A percentile compares a stretch with the other conserved stretches of the same genome.
Evolutionary conservation across 2,113 vertebrate species (phyloP).

Genomic region (Deroptyus accipitrinus): DNA sequence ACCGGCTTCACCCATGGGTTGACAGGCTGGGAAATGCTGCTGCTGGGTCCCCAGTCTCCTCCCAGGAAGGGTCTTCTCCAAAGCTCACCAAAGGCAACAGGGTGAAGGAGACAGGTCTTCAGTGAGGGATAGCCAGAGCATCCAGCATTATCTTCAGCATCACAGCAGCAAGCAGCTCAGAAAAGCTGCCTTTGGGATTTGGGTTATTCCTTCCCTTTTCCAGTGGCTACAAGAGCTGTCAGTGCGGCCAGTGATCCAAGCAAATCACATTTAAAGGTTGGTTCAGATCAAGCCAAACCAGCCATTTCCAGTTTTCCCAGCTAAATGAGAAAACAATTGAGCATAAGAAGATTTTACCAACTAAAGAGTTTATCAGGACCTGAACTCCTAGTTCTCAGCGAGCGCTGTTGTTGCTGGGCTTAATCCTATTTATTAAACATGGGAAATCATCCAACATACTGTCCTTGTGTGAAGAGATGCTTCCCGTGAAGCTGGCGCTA

Average conservation of each 20-base stretch:
- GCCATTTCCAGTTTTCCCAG: constrained; percentile 10
- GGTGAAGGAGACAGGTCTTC: background rate
- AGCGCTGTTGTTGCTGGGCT: background rate
- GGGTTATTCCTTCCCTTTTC: background rate
- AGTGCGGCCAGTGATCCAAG: background rate
- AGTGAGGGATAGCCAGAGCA: background rate
- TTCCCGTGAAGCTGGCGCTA: background rate
- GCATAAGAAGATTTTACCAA: constrained; percentile 21
- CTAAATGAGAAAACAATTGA: constrained; percentile 41
- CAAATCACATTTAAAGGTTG: background rate
- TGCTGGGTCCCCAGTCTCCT: background rate
- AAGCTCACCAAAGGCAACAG: background rate
- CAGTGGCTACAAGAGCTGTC: background rate
- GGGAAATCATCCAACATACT: constrained; percentile 1
- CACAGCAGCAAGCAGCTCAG: background rate
- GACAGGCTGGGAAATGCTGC: background rate
- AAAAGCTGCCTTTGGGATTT: background rate
- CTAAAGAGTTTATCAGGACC: constrained; percentile 15
- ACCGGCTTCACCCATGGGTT: background rate
- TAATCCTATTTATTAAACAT: constrained; percentile 17
- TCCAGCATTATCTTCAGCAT: background rate
- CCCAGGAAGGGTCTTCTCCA: background rate
- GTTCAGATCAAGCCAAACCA: background rate
- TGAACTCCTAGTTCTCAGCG: background rate
- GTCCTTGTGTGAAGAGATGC: background rate